phyloP scores from a whole-genome alignment of 2,888 invertebrate genomes.

The Plebejus melissa region DNA sequence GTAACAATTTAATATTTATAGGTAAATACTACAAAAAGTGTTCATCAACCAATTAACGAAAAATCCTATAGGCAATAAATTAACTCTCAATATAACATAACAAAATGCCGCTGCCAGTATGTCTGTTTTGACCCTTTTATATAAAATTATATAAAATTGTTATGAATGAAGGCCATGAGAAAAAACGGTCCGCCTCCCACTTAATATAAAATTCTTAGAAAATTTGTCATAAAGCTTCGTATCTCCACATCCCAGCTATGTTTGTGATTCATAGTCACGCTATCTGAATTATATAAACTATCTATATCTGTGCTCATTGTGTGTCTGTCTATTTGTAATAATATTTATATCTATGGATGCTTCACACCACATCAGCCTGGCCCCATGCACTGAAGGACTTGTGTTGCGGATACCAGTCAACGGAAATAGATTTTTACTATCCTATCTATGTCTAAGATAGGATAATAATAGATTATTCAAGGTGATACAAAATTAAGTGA shows the following conservation, averaged over 20 bases:
- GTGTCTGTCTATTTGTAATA: no score
- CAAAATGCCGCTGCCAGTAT: not conserved
- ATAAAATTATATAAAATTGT: constrained; percentile 1
- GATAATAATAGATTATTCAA: no score
- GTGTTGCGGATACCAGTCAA: no score
- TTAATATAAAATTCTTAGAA: constrained; percentile 38
- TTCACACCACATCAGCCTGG: no score
- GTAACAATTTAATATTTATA: no score
- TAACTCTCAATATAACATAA: not conserved
- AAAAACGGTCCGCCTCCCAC: constrained; percentile 39
- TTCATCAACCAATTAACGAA: not conserved
- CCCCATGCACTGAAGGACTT: no score
- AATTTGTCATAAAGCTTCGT: constrained; percentile 38
- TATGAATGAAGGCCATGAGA: constrained; percentile 39
- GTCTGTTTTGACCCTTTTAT: not conserved
- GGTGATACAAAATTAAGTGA: no score
- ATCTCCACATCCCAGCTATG: not conserved
- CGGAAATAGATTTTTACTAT: no score
- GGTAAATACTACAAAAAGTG: not conserved
- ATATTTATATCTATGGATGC: no score
- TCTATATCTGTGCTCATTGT: not conserved
- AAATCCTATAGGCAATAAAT: not conserved
- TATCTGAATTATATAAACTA: not conserved
- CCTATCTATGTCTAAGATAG: no score
- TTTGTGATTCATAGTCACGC: constrained; percentile 2